Evolutionary conservation across 2,113 vertebrate species (phyloP), one percentile per base, ranked within the genome.

Genomic region (Calyptommatus sinebrachiatus): DNA sequence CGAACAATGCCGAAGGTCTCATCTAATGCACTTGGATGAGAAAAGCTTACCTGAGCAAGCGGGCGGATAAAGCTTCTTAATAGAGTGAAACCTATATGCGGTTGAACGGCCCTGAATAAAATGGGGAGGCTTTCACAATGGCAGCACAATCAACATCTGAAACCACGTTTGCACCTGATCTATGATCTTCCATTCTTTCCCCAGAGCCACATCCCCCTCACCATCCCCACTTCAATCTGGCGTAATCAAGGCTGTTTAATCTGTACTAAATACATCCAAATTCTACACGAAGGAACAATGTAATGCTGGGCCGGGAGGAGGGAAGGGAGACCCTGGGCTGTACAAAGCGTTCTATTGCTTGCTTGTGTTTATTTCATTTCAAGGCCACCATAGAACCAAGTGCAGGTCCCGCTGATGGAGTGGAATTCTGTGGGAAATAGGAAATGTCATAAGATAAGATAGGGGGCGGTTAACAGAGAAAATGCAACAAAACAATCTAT

Each of bases 251-350:
- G 26, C n/a, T 75, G 73, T 69, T 75, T 75, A 70, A 75, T 62
- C 65, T 24, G 35, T 7, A 46, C n/a, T 69, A 61, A 74, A 67
- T 46, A 9, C 24, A 62, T 24, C 0, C 16, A 70, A 76, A 79
- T 91, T 89, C 81, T 77, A 84, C 83, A 71, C 86, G 83, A 89
- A 89, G 91, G 77, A 80, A 91, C 91, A 85, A 79, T 9, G 5
- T 10, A 70, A 53, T 28, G 11, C 26, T 8, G 14, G 24, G 24
- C 26, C 14, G 22, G 24, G 24, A 16, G n/a, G 9, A 24, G 24
- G 63, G 45, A 48, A 11, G 24, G 24, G 21, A 5, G 7, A 62
- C 8, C 61, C 61, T 62, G 61, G 1, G 61, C 22, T 62, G 61
- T 8, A 62, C 62, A 79, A 46, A 28, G 9, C 11, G 16, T 20